These are phyloP conservation scores for Protula sp. DNA, from an alignment of 2,888 invertebrate genomes.

Conservation along the genomic window DNA sequence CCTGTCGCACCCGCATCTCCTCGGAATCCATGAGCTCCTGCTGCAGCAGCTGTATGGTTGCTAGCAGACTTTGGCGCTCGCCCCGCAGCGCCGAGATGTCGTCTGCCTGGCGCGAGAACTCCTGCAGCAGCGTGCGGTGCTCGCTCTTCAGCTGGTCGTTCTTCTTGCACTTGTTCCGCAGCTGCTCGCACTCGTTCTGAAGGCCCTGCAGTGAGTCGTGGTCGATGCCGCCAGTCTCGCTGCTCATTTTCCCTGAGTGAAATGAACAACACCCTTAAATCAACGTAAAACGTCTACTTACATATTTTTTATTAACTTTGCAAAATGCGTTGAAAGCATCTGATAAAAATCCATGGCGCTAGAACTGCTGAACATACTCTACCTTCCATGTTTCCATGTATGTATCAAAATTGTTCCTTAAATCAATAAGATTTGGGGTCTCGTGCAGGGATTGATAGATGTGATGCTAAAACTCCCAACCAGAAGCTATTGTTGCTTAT, in stretches of 20 bases:
- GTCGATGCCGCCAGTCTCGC: background rate
- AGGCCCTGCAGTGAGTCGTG: background rate
- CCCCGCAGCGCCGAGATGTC: conserved; percentile 9
- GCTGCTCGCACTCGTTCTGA: conserved; percentile 7
- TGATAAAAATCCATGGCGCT: background rate
- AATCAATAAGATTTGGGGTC: no score
- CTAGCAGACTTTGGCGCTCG: conserved; percentile 17
- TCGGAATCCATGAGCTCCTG: conserved; percentile 17
- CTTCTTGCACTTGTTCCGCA: conserved; percentile 1
- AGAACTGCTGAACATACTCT: conserved; percentile 1
- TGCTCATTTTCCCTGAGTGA: background rate
- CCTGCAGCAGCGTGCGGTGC: conserved; percentile 6
- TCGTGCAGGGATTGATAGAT: no score
- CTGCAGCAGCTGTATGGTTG: conserved; percentile 16
- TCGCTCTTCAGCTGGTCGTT: conserved; percentile 6
- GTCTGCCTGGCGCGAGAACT: conserved; percentile 9
- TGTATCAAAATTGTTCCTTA: no score
- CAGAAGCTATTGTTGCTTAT: no score
- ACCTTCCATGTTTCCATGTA: no score
- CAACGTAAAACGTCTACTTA: background rate
- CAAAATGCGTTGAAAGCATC: conserved; percentile 4
- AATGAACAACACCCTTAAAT: conserved; percentile 5
- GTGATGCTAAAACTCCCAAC: no score
- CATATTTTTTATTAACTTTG: background rate
- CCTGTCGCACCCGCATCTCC: conserved; percentile 4